These are phyloP conservation scores for Popillia japonica DNA, from an alignment of 1,140 invertebrate genomes.

Conservation along the genomic window DNA sequence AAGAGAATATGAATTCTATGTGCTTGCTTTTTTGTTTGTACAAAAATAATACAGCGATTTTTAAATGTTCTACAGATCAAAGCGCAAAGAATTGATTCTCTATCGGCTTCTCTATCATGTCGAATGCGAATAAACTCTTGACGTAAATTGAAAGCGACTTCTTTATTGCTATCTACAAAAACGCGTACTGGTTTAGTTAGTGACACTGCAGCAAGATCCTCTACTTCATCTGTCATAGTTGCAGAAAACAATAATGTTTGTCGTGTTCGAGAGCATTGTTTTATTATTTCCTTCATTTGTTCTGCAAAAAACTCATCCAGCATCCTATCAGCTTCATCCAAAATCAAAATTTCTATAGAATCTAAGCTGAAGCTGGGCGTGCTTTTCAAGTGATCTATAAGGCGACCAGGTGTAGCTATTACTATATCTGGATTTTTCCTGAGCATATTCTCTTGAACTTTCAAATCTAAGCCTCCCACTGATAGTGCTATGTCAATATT, in stretches of 20 bases:
- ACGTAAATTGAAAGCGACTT: slow-evolving; percentile 92
- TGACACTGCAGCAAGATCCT: slow-evolving; percentile 91
- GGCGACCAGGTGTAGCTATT: slow-evolving; percentile 95
- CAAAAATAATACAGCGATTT: slow-evolving; percentile 93
- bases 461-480: slow-evolving; percentile 93
- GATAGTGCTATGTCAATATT: slow-evolving; percentile 82
- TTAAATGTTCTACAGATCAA: slow-evolving; percentile 93
- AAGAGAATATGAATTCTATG: slow-evolving; percentile 91
- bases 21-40: slow-evolving; percentile 94
- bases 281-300: slow-evolving; percentile 97
- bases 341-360: slow-evolving; percentile 91
- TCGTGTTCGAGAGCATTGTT: slow-evolving; percentile 88
- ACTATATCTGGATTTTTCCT: slow-evolving; percentile 94
- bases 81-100: slow-evolving; percentile 90
- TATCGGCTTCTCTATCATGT: slow-evolving; percentile 82
- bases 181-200: slow-evolving; percentile 91
- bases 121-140: slow-evolving; percentile 94
- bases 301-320: slow-evolving; percentile 98
- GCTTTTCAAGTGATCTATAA: slow-evolving; percentile 98
- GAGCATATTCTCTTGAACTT: slow-evolving; percentile 89
- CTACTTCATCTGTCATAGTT: slow-evolving; percentile 96
- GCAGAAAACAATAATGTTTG: slow-evolving; percentile 98
- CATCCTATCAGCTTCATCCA: slow-evolving; percentile 99
- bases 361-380: slow-evolving; percentile 91
- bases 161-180: slow-evolving; percentile 94